A percentile compares a stretch with the other conserved stretches of the same genome.
Conservation (phyloP, 2,888 invertebrate species). For the Parnassius smintheus region DNA sequence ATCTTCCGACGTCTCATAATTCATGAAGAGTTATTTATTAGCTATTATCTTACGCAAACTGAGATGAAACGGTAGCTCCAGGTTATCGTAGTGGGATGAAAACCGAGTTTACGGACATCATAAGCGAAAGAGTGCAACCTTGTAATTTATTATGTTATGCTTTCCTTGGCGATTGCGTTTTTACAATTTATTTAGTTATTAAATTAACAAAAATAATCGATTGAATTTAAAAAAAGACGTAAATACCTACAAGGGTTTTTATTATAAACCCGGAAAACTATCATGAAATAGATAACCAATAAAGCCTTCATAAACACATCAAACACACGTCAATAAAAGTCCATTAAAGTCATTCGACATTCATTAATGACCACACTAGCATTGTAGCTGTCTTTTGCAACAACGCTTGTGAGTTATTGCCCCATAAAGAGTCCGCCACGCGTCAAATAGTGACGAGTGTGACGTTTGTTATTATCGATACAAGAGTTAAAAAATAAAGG, state of each 20-base stretch:
- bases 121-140: slow-evolving; percentile 51
- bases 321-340: slow-evolving; percentile 48
- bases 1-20: slow-evolving; percentile 51
- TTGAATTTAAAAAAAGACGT: too few species aligned
- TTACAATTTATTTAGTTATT: too few species aligned
- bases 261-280: background rate
- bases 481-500: slow-evolving; percentile 5
- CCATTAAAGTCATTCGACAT: slow-evolving; percentile 52
- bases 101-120: slow-evolving; percentile 45
- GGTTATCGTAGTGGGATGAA: slow-evolving; percentile 36
- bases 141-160: background rate
- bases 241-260: too few species aligned
- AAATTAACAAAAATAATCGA: too few species aligned
- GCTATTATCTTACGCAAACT: slow-evolving; percentile 49
- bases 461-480: slow-evolving; percentile 14
- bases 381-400: slow-evolving; percentile 61
- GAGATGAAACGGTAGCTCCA: slow-evolving; percentile 58
- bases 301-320: slow-evolving; percentile 40
- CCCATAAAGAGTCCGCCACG: slow-evolving; percentile 54
- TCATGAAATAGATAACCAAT: slow-evolving; percentile 20
- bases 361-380: slow-evolving; percentile 55
- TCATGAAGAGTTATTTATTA: slow-evolving; percentile 56
- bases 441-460: slow-evolving; percentile 48
- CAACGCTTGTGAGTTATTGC: slow-evolving; percentile 63
- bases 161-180: background rate